Conservation (phyloP, 2,113 vertebrate species). For the Datnioides undecimradiatus region DNA sequence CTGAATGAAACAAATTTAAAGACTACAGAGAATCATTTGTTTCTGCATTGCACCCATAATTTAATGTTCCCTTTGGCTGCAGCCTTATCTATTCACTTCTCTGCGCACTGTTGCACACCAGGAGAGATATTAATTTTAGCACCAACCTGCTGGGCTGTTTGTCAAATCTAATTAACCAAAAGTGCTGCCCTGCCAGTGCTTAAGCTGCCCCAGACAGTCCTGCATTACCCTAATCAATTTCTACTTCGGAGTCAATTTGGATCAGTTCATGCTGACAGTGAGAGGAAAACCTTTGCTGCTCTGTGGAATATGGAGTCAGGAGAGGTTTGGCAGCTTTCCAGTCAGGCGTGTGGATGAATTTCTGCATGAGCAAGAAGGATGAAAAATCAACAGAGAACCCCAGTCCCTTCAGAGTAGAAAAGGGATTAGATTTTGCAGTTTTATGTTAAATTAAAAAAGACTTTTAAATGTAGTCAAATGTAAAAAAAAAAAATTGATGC, state of each 20-base stretch:
- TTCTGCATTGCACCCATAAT: background rate
- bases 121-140: slow-evolving; percentile 5
- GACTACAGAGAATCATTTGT: background rate
- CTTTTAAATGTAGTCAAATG: background rate
- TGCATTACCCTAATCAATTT: slow-evolving; percentile 63
- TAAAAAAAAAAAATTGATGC: background rate
- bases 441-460: background rate
- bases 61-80: background rate
- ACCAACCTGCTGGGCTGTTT: slow-evolving; percentile 27
- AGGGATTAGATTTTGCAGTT: background rate
- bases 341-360: slow-evolving; percentile 10
- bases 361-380: slow-evolving; percentile 13
- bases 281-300: slow-evolving; percentile 36
- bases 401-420: slow-evolving; percentile 1
- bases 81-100: background rate
- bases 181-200: slow-evolving; percentile 37
- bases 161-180: slow-evolving; percentile 52
- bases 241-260: slow-evolving; percentile 53
- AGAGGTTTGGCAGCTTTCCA: slow-evolving; percentile 42
- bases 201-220: slow-evolving; percentile 31
- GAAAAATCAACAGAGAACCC: background rate
- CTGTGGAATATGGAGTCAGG: slow-evolving; percentile 34
- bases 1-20: slow-evolving; percentile 20
- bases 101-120: background rate
- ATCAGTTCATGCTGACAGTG: slow-evolving; percentile 54